These are phyloP conservation scores for Venustoraphidia nigricollis DNA, from an alignment of 2,888 invertebrate species.

Conservation along the genomic window DNA sequence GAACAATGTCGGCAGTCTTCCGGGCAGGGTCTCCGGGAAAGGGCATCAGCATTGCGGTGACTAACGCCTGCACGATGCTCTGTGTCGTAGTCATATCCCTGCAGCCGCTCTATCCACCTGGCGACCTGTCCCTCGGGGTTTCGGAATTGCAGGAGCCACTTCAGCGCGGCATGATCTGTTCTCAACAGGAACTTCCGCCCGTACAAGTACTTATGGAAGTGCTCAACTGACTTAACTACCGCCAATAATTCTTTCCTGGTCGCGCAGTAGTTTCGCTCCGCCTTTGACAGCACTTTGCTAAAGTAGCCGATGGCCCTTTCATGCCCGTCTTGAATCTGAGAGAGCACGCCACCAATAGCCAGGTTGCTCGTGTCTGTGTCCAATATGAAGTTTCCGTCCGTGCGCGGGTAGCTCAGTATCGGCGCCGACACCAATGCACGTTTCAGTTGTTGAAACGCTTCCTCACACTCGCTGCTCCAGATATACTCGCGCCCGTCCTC, in stretches of 20 bases:
- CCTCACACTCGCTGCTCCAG: too few species aligned
- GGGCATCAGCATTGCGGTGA: slow-evolving; percentile 13
- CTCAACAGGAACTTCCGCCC: too few species aligned
- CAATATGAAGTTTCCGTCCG: too few species aligned
- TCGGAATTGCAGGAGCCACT: too few species aligned
- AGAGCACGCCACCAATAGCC: too few species aligned
- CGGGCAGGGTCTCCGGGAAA: slow-evolving; percentile 13
- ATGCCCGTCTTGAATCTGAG: slow-evolving; percentile 9
- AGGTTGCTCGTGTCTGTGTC: too few species aligned
- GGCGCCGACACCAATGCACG: too few species aligned
- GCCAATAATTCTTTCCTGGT: slow-evolving; percentile 16
- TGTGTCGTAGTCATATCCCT: slow-evolving; percentile 16
- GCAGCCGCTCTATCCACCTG: slow-evolving; percentile 16
- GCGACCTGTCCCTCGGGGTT: too few species aligned
- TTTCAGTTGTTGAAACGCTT: too few species aligned
- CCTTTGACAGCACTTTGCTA: slow-evolving; percentile 11
- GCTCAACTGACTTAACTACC: slow-evolving; percentile 13
- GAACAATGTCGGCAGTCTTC: background rate
- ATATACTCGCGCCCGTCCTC: too few species aligned
- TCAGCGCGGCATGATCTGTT: too few species aligned
- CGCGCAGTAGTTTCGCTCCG: slow-evolving; percentile 15
- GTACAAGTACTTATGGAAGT: slow-evolving; percentile 18
- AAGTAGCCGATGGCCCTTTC: slow-evolving; percentile 12
- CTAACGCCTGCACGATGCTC: slow-evolving; percentile 13
- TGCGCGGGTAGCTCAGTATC: too few species aligned